Evolutionary conservation across 2,888 invertebrate genomes (phyloP).

Genomic region (Nasonovia ribisnigri): DNA sequence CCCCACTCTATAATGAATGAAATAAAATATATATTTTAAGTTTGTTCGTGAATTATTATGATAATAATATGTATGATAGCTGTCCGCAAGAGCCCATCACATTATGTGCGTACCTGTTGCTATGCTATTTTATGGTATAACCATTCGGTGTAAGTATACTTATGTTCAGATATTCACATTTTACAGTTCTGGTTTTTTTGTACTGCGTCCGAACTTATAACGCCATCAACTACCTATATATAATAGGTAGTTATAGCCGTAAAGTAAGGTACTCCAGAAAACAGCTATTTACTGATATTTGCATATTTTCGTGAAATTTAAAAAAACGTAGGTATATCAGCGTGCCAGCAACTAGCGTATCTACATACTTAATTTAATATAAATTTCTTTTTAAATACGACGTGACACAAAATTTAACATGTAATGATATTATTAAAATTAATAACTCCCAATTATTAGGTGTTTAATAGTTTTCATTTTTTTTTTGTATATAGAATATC

Average conservation of each 20-base stretch:
- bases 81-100: neutral
- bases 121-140: neutral
- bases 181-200: neutral
- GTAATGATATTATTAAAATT: neutral
- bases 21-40: neutral
- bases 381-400: neutral
- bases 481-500: too few relatives aligned
- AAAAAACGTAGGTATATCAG: neutral
- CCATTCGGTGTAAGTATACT: neutral
- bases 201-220: neutral
- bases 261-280: neutral
- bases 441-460: neutral
- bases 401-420: neutral
- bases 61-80: neutral
- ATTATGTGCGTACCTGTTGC: neutral
- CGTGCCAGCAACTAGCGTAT: neutral
- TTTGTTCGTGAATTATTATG: neutral
- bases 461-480: too few relatives aligned
- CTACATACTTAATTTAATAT: too few relatives aligned
- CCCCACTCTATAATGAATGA: neutral
- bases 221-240: neutral
- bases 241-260: neutral
- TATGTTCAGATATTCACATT: neutral
- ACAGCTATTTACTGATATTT: neutral
- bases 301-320: neutral